Conservation (phyloP, 1,140 invertebrate species). For the Bombus superbus region DNA sequence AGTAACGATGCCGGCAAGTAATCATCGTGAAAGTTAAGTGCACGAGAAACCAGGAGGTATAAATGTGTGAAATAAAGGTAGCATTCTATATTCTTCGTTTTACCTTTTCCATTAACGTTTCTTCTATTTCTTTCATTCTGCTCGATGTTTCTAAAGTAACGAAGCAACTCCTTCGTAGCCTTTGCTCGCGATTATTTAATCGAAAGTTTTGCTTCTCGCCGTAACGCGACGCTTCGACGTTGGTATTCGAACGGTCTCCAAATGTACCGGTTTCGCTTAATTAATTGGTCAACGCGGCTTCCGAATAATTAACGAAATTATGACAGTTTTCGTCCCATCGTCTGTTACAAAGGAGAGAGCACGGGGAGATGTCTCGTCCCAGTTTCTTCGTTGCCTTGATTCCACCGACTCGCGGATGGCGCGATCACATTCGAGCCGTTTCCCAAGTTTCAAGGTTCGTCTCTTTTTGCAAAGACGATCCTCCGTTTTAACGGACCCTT, state of each 20-base stretch:
- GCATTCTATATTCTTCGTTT: not conserved
- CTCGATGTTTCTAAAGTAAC: not conserved
- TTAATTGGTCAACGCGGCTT: constrained; percentile 68
- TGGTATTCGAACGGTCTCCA: constrained; percentile 29
- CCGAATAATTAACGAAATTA: constrained; percentile 79
- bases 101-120: not conserved
- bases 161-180: constrained; percentile 27
- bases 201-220: constrained; percentile 58
- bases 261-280: constrained; percentile 69
- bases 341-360: not conserved
- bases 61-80: not conserved
- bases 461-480: constrained; percentile 62
- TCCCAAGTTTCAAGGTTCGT: constrained; percentile 58
- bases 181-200: constrained; percentile 70
- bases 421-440: constrained; percentile 39
- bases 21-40: constrained; percentile 61
- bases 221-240: too few relatives aligned
- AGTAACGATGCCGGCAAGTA: constrained; percentile 34
- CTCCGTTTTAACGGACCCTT: constrained; percentile 71
- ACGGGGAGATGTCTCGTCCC: constrained; percentile 9
- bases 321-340: constrained; percentile 1
- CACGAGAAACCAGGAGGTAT: constrained; percentile 13
- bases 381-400: constrained; percentile 28
- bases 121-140: not conserved
- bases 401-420: not conserved